Evolutionary conservation across 92 coral and sea anemone species (phyloP).

Genomic region (Palythoa caribaeorum): DNA sequence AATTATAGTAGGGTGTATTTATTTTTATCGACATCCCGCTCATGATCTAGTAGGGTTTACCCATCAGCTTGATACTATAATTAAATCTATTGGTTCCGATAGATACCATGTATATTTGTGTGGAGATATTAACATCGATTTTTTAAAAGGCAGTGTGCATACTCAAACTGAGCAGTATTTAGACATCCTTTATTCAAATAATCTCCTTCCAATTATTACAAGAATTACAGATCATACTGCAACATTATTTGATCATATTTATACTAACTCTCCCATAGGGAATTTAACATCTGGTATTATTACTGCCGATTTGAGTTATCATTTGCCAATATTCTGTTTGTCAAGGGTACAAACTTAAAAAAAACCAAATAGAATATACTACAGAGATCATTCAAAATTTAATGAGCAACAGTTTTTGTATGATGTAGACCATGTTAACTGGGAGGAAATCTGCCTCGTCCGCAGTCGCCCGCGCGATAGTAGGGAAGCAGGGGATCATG

Average conservation of each 20-base stretch:
- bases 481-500: no score
- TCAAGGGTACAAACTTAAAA: no score
- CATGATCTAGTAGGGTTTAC: conserved; percentile 48
- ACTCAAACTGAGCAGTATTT: conserved; percentile 60
- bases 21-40: conserved; percentile 52
- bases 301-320: no score
- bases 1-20: conserved; percentile 63
- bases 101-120: conserved; percentile 43
- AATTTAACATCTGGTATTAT: no score
- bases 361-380: no score
- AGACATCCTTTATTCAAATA: conserved; percentile 61
- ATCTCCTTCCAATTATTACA: conserved; percentile 60
- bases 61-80: conserved; percentile 42
- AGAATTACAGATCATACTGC: conserved; percentile 53
- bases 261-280: conserved; percentile 52
- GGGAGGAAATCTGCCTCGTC: no score
- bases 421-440: no score
- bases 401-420: no score
- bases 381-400: no score
- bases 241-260: conserved; percentile 69
- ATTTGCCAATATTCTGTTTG: no score
- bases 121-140: conserved; percentile 54
- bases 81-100: conserved; percentile 35
- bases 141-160: conserved; percentile 33
- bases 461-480: no score